Base-by-base conservation (phyloP, 64 coral and sea anemone genomes). In the Catalaphyllia jardinei region DNA sequence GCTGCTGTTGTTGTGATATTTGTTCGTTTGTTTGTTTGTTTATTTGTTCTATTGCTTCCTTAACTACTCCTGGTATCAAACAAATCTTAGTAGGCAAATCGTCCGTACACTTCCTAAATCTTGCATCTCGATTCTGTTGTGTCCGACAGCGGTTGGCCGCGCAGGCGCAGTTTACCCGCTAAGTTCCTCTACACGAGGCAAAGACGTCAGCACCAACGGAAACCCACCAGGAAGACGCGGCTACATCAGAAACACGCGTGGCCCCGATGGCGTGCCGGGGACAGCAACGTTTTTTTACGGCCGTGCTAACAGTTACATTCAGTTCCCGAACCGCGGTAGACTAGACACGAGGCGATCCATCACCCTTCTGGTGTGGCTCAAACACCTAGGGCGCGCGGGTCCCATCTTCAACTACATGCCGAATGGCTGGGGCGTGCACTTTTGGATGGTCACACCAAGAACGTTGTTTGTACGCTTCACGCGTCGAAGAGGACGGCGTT, bases 301-400 rank as follows among this genome's bases (percentile, higher is more conserved):
- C 29, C 55, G 29, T 0, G 9, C 28, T 18, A 83, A 94, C 88
- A 98, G 95, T 73, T 98, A 88, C 55, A 90, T 94, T 35, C 46
- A 93, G 57, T 92, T 98, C 24, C 88, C 92, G 24, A 98, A 98
- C 86, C 18, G 83, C 13, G 92, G 88, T 57, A 88, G 84, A 78
- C 57, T 98, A 28, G 95, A 98, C 62, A 89, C 95, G 0, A n/a
- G 25, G 10, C 57, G 54, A 28, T 91, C 88, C 42, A 86, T 91
- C 29, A 98, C 95, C 4, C 50, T 98, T 4, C 39, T 94, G 8
- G 95, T 92, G 6, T 98, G 95, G 95, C 78, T 98, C 8, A 87
- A 86, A 2, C 63, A 94, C 25, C 5, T 73, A 2, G 93, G 93
- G n/a, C 82, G 62, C 27, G 30, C 27, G 4, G 93, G 93, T 12